These are phyloP conservation scores for Allygus modestus DNA, from an alignment of 2,888 invertebrate genomes.

Conservation along the genomic window DNA sequence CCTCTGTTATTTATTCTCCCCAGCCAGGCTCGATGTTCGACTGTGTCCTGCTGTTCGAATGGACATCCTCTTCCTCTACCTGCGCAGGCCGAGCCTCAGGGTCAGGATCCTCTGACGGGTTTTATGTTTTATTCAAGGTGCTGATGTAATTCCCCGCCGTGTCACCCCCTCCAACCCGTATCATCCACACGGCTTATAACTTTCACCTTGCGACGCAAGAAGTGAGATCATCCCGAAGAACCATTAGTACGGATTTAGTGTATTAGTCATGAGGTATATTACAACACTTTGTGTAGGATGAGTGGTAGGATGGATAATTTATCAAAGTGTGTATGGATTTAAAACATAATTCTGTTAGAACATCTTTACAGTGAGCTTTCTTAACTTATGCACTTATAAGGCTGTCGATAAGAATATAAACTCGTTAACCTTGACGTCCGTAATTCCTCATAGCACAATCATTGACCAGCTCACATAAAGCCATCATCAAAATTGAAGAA, in stretches of 20 bases:
- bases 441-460: too few species aligned
- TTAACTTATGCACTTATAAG: too few species aligned
- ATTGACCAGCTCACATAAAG: too few species aligned
- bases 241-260: not conserved
- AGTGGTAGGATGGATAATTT: not conserved
- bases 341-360: too few species aligned
- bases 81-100: not conserved
- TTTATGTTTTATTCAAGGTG: constrained; percentile 50
- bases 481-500: too few species aligned
- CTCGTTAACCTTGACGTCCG: too few species aligned
- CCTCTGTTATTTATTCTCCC: constrained; percentile 11
- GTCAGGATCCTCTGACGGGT: constrained; percentile 26
- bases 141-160: constrained; percentile 38
- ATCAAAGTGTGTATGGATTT: not conserved
- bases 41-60: not conserved
- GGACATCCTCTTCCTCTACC: not conserved
- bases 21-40: not conserved
- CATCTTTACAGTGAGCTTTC: too few species aligned
- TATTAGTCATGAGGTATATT: not conserved
- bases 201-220: constrained; percentile 4
- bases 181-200: constrained; percentile 13
- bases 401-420: too few species aligned
- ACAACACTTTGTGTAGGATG: not conserved
- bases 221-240: constrained; percentile 24
- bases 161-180: not conserved